A percentile compares a stretch with the other conserved stretches of the same genome.
Evolutionary conservation across 2,113 vertebrate species (phyloP).

Genomic region (Eidolon helvum): DNA sequence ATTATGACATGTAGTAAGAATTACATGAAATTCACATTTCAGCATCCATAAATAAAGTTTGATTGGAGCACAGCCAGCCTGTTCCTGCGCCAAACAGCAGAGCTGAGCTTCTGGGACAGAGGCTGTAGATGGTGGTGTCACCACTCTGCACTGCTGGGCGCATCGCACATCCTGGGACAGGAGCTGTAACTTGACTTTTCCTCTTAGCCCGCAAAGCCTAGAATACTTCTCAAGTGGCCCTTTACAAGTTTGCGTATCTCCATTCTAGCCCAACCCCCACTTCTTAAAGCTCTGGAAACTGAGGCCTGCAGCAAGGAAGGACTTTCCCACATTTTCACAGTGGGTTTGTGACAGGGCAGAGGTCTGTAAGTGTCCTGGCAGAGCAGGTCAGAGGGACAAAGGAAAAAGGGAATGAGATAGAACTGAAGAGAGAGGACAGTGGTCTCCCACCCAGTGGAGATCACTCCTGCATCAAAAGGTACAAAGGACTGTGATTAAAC

Average conservation of each 20-base stretch:
- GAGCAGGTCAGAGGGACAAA: background rate
- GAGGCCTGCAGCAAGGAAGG: background rate
- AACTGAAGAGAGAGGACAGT: background rate
- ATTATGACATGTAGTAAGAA: background rate
- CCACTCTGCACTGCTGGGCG: rapidly evolving
- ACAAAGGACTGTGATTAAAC: background rate
- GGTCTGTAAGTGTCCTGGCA: background rate
- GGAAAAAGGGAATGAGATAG: background rate
- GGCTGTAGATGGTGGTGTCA: rapidly evolving
- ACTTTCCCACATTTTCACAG: background rate
- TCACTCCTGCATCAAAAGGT: background rate
- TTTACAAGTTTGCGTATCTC: background rate
- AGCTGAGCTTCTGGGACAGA: rapidly evolving
- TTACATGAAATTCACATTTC: background rate
- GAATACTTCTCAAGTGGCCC: background rate
- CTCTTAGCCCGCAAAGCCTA: background rate
- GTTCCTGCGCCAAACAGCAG: rapidly evolving
- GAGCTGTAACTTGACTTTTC: rapidly evolving
- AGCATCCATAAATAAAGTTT: rapidly evolving
- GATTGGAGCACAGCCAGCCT: background rate
- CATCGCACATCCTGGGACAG: rapidly evolving
- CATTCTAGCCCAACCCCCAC: background rate
- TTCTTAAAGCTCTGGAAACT: background rate
- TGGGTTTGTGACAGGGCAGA: background rate
- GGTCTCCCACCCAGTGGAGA: background rate